Evolutionary conservation across 92 coral and sea anemone genomes (phyloP), one percentile per base, ranked within the genome.

Genomic region (Porites rus): DNA sequence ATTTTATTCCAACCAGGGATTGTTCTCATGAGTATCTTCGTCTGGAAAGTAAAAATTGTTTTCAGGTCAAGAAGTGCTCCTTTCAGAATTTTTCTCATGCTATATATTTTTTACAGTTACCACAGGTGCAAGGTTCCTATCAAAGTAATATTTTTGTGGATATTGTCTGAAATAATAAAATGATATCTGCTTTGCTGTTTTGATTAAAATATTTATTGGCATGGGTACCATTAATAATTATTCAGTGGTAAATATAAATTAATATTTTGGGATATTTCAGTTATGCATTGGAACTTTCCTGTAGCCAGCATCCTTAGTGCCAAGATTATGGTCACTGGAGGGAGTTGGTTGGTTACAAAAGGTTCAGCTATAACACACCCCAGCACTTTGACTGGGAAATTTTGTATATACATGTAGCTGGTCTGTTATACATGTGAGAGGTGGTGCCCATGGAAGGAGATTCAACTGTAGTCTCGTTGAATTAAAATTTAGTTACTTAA

Each of bases 181-280:
- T 74, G 78, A 74, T 74, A 79, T 79, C 62, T 65, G 74, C 83
- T 79, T 65, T 31, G 52, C 71, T n/a, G 31, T 52, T 56, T 56
- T 21, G 38, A 74, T 74, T 16, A 52, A 20, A 19, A 51, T 31
- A 2, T 8, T 7, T 19, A 63, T 74, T 74, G 69, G 59, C 58
- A 63, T 63, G 50, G 70, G n/a, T 63, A 62, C 82, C 46, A 38
- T 38, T 38, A 38, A 38, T 38, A 38, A 38, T 38, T 38, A 38
- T 38, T 38, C 46, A 38, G 46, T 38, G 46, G 0, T 38, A 38
- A 38, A 38, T 38, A 38, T 38, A 38, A 38, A 38, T 38, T 38
- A 38, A 38, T 38, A 38, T 38, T 38, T 38, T 38, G 46, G 46
- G 46, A 38, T 38, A 38, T 38, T 38, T 38, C 46, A 38, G 46